These are phyloP conservation scores for Gobiocypris rarus DNA, from an alignment of 2,113 vertebrate species.

Conservation along the genomic window DNA sequence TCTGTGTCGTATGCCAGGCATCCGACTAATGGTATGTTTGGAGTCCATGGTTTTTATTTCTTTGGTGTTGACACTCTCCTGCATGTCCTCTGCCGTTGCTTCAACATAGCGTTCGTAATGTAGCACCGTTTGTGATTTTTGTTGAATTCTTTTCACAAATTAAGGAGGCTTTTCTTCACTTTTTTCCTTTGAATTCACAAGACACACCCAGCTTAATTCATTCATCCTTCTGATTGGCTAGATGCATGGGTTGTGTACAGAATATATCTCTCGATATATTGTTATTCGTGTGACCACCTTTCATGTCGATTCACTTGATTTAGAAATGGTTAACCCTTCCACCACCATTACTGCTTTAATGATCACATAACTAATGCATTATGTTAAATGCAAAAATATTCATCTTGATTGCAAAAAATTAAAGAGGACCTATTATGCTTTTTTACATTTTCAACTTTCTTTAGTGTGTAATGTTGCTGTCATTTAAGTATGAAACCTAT, in stretches of 20 bases:
- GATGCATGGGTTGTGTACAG: conserved; percentile 55
- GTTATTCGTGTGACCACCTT: conserved; percentile 14
- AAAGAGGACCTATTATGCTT: too few species aligned
- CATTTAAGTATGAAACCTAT: too few species aligned
- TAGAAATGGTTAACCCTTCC: conserved; percentile 38
- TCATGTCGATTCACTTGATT: conserved; percentile 12
- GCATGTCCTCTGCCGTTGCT: conserved; percentile 72
- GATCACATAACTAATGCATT: background rate
- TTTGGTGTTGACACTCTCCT: conserved; percentile 60
- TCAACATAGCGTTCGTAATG: conserved; percentile 26
- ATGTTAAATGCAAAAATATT: too few species aligned
- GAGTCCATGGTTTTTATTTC: conserved; percentile 64
- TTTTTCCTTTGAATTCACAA: conserved; percentile 14
- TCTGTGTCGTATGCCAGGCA: conserved; percentile 99
- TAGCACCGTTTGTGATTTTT: conserved; percentile 22
- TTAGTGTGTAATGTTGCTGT: too few species aligned
- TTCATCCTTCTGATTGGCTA: conserved; percentile 30
- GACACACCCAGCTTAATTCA: conserved; percentile 3
- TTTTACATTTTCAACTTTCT: too few species aligned
- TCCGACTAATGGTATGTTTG: conserved; percentile 99
- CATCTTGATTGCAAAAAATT: too few species aligned
- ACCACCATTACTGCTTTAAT: conserved; percentile 26
- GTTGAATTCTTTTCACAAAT: background rate
- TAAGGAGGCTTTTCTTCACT: background rate
- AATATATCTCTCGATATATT: conserved; percentile 62